phyloP scores from a whole-genome alignment of 2,888 invertebrate species.

The Galerucella nymphaeae region DNA sequence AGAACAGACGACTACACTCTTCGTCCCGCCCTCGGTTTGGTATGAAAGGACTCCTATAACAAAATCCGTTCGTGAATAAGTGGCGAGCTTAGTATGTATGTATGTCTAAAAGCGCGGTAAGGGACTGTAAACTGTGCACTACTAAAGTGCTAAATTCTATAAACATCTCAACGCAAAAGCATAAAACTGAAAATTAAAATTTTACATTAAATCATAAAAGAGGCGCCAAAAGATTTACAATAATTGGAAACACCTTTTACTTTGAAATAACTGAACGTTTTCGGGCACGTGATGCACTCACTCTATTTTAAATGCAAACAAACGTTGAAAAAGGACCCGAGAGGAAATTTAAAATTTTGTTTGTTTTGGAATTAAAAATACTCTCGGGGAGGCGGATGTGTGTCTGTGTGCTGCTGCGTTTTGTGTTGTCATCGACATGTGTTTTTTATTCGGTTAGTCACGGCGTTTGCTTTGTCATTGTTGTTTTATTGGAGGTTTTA shows the following conservation, averaged over 20 bases:
- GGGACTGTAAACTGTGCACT: too few relatives aligned
- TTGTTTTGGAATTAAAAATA: conserved; percentile 33
- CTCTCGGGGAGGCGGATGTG: conserved; percentile 22
- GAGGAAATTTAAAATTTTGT: conserved; percentile 28
- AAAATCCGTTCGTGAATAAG: too few relatives aligned
- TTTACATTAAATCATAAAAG: conserved; percentile 10
- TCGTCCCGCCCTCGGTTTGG: too few relatives aligned
- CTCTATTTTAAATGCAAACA: conserved; percentile 7
- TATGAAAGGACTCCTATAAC: too few relatives aligned
- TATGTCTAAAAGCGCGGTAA: too few relatives aligned
- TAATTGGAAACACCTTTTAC: conserved; percentile 28
- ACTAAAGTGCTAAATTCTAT: background rate
- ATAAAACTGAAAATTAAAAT: background rate
- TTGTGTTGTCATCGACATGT: conserved; percentile 27
- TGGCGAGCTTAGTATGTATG: too few relatives aligned
- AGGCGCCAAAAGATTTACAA: conserved; percentile 7
- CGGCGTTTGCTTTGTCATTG: conserved; percentile 5
- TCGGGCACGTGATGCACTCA: conserved; percentile 17
- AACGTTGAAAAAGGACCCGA: background rate
- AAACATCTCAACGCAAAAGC: conserved; percentile 2
- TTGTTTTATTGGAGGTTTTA: background rate
- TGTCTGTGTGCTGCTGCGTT: background rate
- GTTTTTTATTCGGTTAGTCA: conserved; percentile 17
- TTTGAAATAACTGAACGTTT: conserved; percentile 10
- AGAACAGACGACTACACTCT: too few relatives aligned